Base-by-base conservation (phyloP, 2,888 invertebrate genomes). In the Sphinx pinastri region DNA sequence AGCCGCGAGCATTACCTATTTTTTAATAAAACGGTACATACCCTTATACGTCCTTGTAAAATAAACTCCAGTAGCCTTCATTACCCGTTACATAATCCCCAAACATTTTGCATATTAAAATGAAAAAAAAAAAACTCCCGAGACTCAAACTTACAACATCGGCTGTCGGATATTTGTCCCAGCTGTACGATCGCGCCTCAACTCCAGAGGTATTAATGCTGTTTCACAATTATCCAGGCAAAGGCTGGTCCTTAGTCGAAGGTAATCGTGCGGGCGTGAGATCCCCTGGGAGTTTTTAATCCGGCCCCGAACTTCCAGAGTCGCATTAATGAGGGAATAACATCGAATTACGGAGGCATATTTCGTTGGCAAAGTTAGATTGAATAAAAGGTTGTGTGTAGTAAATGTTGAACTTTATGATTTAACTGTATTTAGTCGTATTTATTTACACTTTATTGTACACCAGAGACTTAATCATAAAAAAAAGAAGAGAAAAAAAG, bases 301-400 rank as follows among this genome's bases (percentile, higher is more conserved):
- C 88, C 88, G 71, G 78, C 82, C 86, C 85, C 74, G 73, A 88
- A 88, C 84, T 89, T 89, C 79, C 81, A 82, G 85, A 88, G 88
- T 87, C 86, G 84, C 88, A 87, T 89, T 91, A 91, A 92, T 89
- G 90, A 90, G 90, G 85, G 90, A 90, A 91, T 92, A 92, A 91
- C 87, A 89, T 87, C 86, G 84, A 87, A 91, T 91, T 90, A 92
- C 88, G 81, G 78, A 79, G 75, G 82, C 85, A 84, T 88, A 88
- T 88, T 87, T 83, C 85, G 88, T 84, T 89, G 80, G 77, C 83
- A 86, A 91, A 92, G 91, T 93, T 92, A 88, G 86, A 92, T 91
- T 91, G 91, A 93, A 92, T 92, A 91, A 89, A 91, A 90, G 88
- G 88, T 89, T 86, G 83, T 84, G 79, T 85, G 63, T 63, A 63